Base-by-base conservation (phyloP, 1,140 invertebrate species). In the Rhopalosiphum maidis region DNA sequence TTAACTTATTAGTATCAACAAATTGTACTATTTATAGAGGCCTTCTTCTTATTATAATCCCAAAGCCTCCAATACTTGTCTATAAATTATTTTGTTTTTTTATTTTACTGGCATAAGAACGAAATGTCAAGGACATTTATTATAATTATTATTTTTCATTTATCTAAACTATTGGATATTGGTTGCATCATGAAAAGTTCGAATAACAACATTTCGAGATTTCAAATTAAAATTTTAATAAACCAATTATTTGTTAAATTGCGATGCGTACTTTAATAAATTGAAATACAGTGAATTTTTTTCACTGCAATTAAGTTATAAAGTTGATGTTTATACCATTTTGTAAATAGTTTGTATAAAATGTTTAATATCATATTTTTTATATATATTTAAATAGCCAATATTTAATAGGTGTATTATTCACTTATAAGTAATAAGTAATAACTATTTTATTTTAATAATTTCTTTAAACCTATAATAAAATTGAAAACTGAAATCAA, bases 61-160 rank as follows among this genome's bases (percentile, higher is more conserved):
- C 22, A 30, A 3, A 88, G 22, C 87, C 48, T 89, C 48, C 7
- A 25, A n/a, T n/a, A 89, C n/a, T 35, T 51, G 46, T 54, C 23
- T 89, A 89, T 54, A 37, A 21, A 37, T 46, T 25, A 15, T 18
- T 51, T 37, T 8, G 11, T 48, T 18, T 51, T 46, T 48, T n/a
- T 87, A 43, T 54, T 54, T 23, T 89, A 54, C 35, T 22, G 87
- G 46, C n/a, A 18, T 43, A 37, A 51, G 15, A 51, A 37, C 48
- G 7, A 89, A 89, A 89, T 89, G 35, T 51, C 87, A 89, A 89
- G 48, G 87, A 54, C 86, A 22, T 35, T n/a, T 88, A 18, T n/a
- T 88, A n/a, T 54, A 54, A 54, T 87, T 89, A 54, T 51, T 89
- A 23, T 54, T 85, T 85, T 25, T 41, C 9, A 41, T 85, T 87